These are phyloP conservation scores for Poliocrania exsul DNA, from an alignment of 2,797 vertebrate species.

Conservation along the genomic window DNA sequence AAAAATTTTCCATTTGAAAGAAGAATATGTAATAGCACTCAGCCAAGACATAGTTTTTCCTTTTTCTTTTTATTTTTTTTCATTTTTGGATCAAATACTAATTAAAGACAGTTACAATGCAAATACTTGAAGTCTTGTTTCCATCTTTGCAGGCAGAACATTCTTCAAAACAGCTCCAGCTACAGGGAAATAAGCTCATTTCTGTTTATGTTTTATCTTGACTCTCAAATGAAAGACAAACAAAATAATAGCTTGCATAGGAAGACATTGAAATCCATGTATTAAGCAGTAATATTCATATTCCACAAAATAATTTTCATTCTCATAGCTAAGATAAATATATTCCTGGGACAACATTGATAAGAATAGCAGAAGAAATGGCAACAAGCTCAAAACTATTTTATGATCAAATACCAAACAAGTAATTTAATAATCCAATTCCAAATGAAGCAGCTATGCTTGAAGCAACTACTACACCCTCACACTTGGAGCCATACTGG, in stretches of 20 bases:
- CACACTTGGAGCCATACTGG: neutral
- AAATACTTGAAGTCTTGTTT: neutral
- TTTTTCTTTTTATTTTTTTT: accelerated
- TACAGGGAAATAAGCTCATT: conserved; percentile 1
- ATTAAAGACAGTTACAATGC: neutral
- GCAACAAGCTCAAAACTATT: neutral
- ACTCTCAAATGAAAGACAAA: conserved; percentile 27
- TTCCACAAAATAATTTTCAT: conserved; percentile 23
- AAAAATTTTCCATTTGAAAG: neutral
- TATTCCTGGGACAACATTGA: neutral
- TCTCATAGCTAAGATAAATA: conserved; percentile 12
- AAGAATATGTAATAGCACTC: neutral
- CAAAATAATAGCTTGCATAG: neutral
- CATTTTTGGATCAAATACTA: neutral
- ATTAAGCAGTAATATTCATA: conserved; percentile 18
- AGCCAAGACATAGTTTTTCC: accelerated
- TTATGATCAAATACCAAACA: conserved; percentile 1
- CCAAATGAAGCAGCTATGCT: neutral
- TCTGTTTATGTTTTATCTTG: conserved; percentile 17
- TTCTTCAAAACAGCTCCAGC: conserved; percentile 6
- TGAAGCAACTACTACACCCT: neutral
- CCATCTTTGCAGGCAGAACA: neutral
- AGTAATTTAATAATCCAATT: conserved; percentile 10
- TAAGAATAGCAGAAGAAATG: conserved; percentile 1
- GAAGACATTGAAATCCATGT: neutral